Conservation (phyloP, 64 coral and sea anemone species). For the Astreopora myriophthalma region DNA sequence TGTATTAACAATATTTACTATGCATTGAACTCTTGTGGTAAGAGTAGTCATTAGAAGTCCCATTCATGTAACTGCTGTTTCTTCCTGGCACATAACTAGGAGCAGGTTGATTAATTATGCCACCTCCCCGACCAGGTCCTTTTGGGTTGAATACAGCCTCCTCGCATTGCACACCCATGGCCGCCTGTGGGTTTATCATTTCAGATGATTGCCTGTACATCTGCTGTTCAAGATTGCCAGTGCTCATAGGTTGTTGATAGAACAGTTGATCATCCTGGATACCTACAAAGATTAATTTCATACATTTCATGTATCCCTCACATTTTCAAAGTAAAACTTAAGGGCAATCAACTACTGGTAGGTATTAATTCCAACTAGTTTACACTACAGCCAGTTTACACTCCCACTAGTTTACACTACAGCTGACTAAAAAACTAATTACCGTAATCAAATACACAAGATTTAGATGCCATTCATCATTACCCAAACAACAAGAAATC, state of each 20-base stretch:
- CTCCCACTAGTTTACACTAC: too few relatives aligned
- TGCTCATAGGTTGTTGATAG: background rate
- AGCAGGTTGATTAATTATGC: background rate
- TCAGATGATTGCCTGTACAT: background rate
- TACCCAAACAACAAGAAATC: too few relatives aligned
- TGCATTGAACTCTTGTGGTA: background rate
- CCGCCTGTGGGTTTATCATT: background rate
- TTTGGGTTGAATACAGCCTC: constrained; percentile 15
- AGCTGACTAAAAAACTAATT: too few relatives aligned
- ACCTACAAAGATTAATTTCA: background rate
- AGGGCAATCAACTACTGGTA: too few relatives aligned
- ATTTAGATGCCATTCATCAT: too few relatives aligned
- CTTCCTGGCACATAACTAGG: background rate
- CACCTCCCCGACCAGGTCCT: constrained; percentile 15
- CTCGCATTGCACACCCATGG: background rate
- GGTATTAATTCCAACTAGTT: too few relatives aligned
- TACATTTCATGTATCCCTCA: background rate
- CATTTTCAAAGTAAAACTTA: too few relatives aligned
- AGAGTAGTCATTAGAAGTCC: background rate
- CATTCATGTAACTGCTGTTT: constrained; percentile 2
- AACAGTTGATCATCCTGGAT: background rate
- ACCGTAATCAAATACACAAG: too few relatives aligned
- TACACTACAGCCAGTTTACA: too few relatives aligned
- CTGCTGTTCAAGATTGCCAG: background rate
- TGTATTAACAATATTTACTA: too few relatives aligned